These are phyloP conservation scores for Agriopis marginaria DNA, from an alignment of 2,888 invertebrate genomes.

Conservation along the genomic window DNA sequence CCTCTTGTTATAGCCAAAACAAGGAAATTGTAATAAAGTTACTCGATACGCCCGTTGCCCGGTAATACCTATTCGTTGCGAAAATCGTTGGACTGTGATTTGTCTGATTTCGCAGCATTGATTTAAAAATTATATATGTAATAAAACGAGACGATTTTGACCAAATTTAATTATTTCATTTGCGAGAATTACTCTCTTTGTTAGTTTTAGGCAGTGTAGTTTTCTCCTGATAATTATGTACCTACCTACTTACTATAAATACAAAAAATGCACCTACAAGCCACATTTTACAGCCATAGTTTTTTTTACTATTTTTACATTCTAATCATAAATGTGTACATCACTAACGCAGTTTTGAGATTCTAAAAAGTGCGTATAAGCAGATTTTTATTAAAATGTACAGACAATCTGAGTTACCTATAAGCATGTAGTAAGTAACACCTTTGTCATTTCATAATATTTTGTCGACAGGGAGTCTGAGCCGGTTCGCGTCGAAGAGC, in stretches of 20 bases:
- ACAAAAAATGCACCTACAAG: too few species aligned
- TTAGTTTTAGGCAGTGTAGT: too few species aligned
- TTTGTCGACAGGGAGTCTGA: conserved; percentile 3
- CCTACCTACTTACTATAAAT: too few species aligned
- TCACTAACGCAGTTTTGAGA: too few species aligned
- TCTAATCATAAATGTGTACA: too few species aligned
- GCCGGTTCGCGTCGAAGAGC: conserved; percentile 3
- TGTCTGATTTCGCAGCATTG: neutral
- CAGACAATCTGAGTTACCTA: neutral
- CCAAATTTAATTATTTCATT: neutral
- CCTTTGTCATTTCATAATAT: conserved; percentile 16
- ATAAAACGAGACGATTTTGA: neutral
- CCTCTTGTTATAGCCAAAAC: conserved; percentile 72
- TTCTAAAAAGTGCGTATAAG: too few species aligned
- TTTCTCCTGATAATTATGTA: too few species aligned
- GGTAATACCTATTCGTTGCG: conserved; percentile 66
- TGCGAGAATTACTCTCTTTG: too few species aligned
- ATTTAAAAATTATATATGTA: neutral
- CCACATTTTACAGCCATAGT: too few species aligned
- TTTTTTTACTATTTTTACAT: too few species aligned
- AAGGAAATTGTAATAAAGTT: conserved; percentile 77
- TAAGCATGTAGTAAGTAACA: neutral
- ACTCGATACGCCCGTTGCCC: conserved; percentile 65
- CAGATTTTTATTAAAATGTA: too few species aligned
- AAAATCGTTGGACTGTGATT: conserved; percentile 63